These are phyloP conservation scores for Phragmatobia fuliginosa DNA, from an alignment of 2,888 invertebrate genomes.

Conservation along the genomic window DNA sequence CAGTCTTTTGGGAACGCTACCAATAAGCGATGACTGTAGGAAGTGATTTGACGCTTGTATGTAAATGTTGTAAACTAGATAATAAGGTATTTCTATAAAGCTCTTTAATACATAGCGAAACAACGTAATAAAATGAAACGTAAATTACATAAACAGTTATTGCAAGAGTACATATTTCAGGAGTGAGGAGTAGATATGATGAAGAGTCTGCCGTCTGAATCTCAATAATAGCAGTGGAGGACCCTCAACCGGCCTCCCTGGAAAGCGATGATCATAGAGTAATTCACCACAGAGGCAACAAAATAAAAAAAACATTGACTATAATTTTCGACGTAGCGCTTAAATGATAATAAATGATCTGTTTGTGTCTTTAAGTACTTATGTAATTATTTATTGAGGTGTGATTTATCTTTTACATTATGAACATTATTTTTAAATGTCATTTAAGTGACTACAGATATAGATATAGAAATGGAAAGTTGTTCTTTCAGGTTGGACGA, in stretches of 20 bases:
- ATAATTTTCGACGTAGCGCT: neutral
- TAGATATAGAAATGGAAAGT: neutral
- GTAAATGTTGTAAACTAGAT: no score
- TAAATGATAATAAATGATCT: neutral
- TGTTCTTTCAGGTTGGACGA: neutral
- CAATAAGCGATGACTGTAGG: no score
- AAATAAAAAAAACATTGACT: neutral
- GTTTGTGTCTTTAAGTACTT: neutral
- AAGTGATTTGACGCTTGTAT: no score
- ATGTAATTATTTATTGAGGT: neutral
- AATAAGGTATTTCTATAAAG: no score
- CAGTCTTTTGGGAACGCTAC: no score
- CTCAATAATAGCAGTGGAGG: constrained; percentile 81
- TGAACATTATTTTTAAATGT: neutral
- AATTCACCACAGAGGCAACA: constrained; percentile 46
- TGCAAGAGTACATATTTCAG: constrained; percentile 54
- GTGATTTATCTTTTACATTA: neutral
- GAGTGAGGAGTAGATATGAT: constrained; percentile 67
- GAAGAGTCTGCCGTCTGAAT: constrained; percentile 79
- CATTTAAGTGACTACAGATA: neutral
- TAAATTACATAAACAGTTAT: constrained; percentile 54
- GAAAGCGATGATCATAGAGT: constrained; percentile 60
- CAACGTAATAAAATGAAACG: constrained; percentile 15
- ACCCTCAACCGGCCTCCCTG: constrained; percentile 69
- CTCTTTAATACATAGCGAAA: constrained; percentile 28